These are phyloP conservation scores for Tenthredo distinguenda DNA, from an alignment of 2,888 invertebrate species.

Conservation along the genomic window DNA sequence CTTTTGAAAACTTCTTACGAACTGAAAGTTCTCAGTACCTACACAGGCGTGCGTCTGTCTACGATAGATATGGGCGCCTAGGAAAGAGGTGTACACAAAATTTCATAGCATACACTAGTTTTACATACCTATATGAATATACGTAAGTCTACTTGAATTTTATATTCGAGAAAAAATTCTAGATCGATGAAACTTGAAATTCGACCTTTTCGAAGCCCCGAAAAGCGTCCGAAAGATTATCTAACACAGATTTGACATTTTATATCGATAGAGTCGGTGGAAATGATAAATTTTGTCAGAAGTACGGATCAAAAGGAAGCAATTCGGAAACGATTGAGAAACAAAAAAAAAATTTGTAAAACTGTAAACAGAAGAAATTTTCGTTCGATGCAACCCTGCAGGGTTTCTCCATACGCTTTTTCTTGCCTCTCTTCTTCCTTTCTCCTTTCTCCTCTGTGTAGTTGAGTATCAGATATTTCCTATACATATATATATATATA, in stretches of 20 bases:
- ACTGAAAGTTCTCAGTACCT: slow-evolving; percentile 2
- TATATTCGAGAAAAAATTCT: too few relatives aligned
- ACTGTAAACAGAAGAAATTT: neutral
- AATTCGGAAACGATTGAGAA: neutral
- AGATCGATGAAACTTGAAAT: neutral
- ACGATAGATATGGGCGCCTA: neutral
- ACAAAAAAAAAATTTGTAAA: neutral
- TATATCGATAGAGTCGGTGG: too few relatives aligned
- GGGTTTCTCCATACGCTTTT: neutral
- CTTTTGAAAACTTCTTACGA: slow-evolving; percentile 46
- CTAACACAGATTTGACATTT: neutral
- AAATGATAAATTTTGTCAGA: too few relatives aligned
- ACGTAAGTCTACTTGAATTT: neutral
- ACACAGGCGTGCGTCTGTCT: neutral
- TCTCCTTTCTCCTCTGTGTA: neutral
- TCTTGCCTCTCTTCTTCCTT: neutral
- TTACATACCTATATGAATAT: neutral
- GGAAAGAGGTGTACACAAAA: neutral
- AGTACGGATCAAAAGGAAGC: too few relatives aligned
- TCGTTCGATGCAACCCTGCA: neutral
- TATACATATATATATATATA: neutral
- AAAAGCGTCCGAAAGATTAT: neutral
- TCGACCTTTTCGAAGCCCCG: neutral
- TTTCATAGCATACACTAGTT: neutral
- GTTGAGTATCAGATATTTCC: slow-evolving; percentile 43